These are phyloP conservation scores for Charaxes varanes DNA, from an alignment of 1,140 invertebrate genomes.

Conservation along the genomic window DNA sequence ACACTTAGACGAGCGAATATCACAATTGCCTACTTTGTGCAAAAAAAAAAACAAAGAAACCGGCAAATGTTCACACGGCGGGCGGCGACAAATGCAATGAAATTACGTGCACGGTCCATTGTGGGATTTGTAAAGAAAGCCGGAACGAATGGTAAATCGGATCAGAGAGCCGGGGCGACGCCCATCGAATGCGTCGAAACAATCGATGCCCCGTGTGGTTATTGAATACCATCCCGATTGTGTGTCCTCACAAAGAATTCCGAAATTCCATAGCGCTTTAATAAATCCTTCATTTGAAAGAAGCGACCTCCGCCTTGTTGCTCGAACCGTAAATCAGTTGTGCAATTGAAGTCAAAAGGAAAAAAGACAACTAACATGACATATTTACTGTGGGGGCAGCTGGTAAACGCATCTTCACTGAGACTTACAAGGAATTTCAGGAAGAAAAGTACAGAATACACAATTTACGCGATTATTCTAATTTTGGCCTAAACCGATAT, in stretches of 20 bases:
- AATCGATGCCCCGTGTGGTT: conserved; percentile 34
- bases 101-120: conserved; percentile 35
- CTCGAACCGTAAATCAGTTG: conserved; percentile 47
- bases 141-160: conserved; percentile 67
- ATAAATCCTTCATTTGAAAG: conserved; percentile 38
- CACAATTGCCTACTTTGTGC: conserved; percentile 8
- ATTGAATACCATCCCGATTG: conserved; percentile 16
- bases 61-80: conserved; percentile 33
- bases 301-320: conserved; percentile 22
- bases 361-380: conserved; percentile 20
- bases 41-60: conserved; percentile 17
- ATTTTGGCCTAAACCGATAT: too few species aligned
- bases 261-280: conserved; percentile 42
- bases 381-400: conserved; percentile 30
- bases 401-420: too few species aligned
- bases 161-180: conserved; percentile 50
- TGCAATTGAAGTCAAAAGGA: conserved; percentile 27
- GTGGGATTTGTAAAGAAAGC: conserved; percentile 53
- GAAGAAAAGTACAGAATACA: too few species aligned
- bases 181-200: conserved; percentile 58
- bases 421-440: too few species aligned
- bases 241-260: conserved; percentile 47
- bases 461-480: too few species aligned
- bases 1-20: too few species aligned
- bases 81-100: conserved; percentile 42